A percentile compares a stretch with the other conserved stretches of the same genome.
phyloP scores from a whole-genome alignment of 2,797 vertebrate genomes.

The Otolemur crassicaudatus region DNA sequence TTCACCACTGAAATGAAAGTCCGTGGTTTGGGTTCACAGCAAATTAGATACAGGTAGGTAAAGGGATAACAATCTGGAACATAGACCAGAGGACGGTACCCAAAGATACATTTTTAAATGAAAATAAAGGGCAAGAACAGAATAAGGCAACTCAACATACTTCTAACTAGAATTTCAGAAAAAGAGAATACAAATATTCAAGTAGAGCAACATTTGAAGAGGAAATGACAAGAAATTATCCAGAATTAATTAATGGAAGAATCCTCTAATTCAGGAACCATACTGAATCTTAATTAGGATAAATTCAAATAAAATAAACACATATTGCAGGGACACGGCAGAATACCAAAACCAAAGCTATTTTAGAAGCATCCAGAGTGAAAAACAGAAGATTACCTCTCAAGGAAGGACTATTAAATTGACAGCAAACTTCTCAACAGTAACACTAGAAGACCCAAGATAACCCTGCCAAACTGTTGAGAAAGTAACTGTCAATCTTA shows the following conservation, averaged over 20 bases:
- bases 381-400: not conserved
- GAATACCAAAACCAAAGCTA: not conserved
- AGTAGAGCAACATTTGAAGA: constrained; percentile 11
- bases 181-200: not conserved
- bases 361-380: not conserved
- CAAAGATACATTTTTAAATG: not conserved
- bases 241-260: not conserved
- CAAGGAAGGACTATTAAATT: not conserved
- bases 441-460: not conserved
- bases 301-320: constrained; percentile 40
- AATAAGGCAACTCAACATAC: not conserved
- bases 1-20: not conserved
- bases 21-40: not conserved
- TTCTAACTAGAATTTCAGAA: not conserved
- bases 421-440: not conserved
- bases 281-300: not conserved
- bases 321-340: not conserved
- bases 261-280: not conserved
- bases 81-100: not conserved
- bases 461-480: not conserved
- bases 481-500: not conserved
- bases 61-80: constrained; percentile 13
- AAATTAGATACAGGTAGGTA: not conserved
- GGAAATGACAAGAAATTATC: not conserved
- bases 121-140: not conserved